Base-by-base conservation (phyloP, 2,888 invertebrate genomes). In the Dolichopus griseipennis region DNA sequence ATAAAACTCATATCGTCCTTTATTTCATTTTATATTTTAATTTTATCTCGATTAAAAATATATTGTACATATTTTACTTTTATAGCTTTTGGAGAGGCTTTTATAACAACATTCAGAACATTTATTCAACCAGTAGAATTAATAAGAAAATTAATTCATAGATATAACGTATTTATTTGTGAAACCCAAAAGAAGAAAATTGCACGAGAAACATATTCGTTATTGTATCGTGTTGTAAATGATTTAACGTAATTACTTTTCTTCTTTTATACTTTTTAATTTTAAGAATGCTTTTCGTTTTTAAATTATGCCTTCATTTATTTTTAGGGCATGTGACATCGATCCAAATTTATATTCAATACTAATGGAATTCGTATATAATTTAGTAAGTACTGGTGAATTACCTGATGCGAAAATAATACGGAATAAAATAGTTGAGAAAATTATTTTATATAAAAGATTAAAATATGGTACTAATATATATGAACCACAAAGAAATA, bases 91-190 rank as follows among this genome's bases (percentile, higher is more conserved):
- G 79, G 80, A 85, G 98, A 99, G 85, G 97, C 98, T 72, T 99
- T 99, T 83, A 87, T 98, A 74, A 95, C 97, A 68, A 99, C 98
- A 70, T 99, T 98, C 83, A 87, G 97, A 74, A 97, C 97, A 71
- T 97, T 97, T 84, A 90, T 97, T 78, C 85, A 91, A 70, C 95
- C 97, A 33, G 83, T 88, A 76, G 92, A 92, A 73, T 85, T 97
- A 73, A 88, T 97, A 73, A 88, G 89, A 76, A 94, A 96, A 77
- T 84, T 97, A 68, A 89, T 93, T 77, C 87, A 90, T 77, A 79
- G 82, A 66, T 81, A 82, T 71, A 78, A 79, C 66, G 75, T 88
- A 73, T 91, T 93, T 78, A 87, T 87, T 78, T 90, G 85, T 78
- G 89, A 87, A 74, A 81, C 84, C 78, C 85, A 84, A 75, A 91